Conservation (phyloP, 2,888 invertebrate genomes). For the Lochmaea capreae region DNA sequence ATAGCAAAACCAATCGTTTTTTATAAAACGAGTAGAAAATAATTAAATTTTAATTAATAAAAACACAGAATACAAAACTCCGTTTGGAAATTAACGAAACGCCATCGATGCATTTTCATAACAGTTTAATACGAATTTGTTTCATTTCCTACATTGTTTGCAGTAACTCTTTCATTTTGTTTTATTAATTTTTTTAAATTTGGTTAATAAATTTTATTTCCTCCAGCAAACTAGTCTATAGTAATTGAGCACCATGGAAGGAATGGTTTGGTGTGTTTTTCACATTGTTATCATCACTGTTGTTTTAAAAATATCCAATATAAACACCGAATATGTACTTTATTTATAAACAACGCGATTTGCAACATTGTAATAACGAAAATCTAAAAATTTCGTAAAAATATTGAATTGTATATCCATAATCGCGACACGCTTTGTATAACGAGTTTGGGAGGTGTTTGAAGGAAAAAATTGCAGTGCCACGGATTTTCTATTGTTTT, state of each 20-base stretch:
- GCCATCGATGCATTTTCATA: background rate
- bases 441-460: no score
- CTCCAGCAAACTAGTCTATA: conserved; percentile 50
- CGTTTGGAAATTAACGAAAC: background rate
- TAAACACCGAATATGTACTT: conserved; percentile 9
- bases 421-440: no score
- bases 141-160: conserved; percentile 2
- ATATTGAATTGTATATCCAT: no score
- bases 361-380: background rate
- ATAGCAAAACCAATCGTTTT: background rate
- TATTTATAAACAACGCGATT: background rate
- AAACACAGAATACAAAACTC: background rate
- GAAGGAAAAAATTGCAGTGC: no score
- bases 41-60: background rate
- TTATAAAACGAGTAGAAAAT: background rate
- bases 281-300: conserved; percentile 40
- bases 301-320: conserved; percentile 34
- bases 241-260: conserved; percentile 77
- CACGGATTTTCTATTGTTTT: no score
- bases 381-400: no score
- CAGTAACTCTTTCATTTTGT: conserved; percentile 47
- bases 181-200: conserved; percentile 24
- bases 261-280: conserved; percentile 67
- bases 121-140: no score
- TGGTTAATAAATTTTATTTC: conserved; percentile 34